Conservation (phyloP, 2,113 vertebrate genomes). For the Pterocles gutturalis region DNA sequence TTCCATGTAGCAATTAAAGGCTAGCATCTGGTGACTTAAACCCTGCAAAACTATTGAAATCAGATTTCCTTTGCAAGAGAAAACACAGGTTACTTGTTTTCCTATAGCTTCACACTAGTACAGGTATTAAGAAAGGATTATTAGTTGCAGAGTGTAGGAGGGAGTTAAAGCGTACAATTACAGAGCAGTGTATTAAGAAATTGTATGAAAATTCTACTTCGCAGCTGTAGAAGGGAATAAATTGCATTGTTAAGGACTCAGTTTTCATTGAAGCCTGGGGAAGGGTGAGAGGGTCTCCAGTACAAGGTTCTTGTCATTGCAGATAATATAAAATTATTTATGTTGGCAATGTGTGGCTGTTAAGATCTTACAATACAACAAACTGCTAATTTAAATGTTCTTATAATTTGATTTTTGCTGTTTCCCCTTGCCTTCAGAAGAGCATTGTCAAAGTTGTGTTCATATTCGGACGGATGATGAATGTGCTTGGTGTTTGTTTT, state of each 20-base stretch:
- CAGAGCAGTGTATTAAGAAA: neutral
- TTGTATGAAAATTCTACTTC: neutral
- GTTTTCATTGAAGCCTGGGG: neutral
- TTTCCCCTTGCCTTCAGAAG: neutral
- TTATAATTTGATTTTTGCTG: neutral
- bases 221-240: neutral
- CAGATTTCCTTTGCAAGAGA: neutral
- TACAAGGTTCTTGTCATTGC: neutral
- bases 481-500: neutral
- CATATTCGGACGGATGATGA: neutral
- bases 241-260: neutral
- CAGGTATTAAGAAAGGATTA: neutral
- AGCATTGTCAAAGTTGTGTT: neutral
- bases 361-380: neutral
- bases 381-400: neutral
- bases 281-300: neutral
- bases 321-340: neutral
- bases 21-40: neutral
- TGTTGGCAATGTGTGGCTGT: neutral
- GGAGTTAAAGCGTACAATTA: neutral
- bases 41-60: neutral
- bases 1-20: neutral
- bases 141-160: neutral
- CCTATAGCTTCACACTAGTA: neutral
- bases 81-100: neutral